Base-by-base conservation (phyloP, 2,888 invertebrate genomes). In the Lochmaea capreae region DNA sequence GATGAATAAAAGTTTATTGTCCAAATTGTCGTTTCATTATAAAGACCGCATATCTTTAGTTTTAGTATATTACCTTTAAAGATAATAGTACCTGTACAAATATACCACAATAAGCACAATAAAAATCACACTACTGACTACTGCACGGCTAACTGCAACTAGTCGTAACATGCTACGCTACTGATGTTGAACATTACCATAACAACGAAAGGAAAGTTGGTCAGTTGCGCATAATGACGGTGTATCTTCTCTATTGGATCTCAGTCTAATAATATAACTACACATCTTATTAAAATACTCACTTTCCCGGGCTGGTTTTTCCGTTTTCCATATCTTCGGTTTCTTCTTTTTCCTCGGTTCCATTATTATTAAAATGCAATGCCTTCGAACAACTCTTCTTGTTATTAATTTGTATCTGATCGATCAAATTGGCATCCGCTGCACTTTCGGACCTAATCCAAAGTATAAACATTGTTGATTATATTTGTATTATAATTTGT, bases 391-490 rank as follows among this genome's bases (percentile, higher is more conserved):
- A 91, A 46, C 88, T 85, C 5, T 90, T 89, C 88, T 90, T 68
- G 59, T 80, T 84, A 63, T 79, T 84, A 68, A 90, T 89, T 83
- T 92, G 92, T 62, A 93, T 85, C 82, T 93, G 93, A 80, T 93
- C 92, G 46, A 94, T 87, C 49, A 95, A 92, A 82, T 93, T 92
- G 8, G 93, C 92, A 85, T 95, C 95, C n/a, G 93, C 93, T 0
- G 93, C 95, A 83, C 93, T 94, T 82, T 94, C 93, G 0, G 93
- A 93, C 76, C 92, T 88, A 0, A 92, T 84, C 63, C 6, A 69
- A 33, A 62, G 16, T 52, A 14, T 52, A n/a, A n/a, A 14, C 39
- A 52, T 65, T 26, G 9, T 57, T 9, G 8, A 57, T 4, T 12
- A 46, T 11, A 46, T 33, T 33, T 33, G 33, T 33, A 8, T 33